These are phyloP conservation scores for Euura lappo DNA, from an alignment of 1,140 invertebrate genomes.

Conservation along the genomic window DNA sequence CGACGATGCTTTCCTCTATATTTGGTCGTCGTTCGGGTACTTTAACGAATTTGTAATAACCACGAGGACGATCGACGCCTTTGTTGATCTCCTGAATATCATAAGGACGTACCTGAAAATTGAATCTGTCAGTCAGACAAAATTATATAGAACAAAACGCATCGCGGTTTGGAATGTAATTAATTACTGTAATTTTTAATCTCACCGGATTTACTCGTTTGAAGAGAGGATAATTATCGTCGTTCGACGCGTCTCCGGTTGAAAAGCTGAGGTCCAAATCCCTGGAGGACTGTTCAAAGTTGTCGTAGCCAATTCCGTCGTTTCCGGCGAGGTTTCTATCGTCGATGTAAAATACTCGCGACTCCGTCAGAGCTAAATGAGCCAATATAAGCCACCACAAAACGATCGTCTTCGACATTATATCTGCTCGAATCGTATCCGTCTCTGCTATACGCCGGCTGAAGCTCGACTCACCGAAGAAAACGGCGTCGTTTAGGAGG, in stretches of 20 bases:
- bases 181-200: constrained; percentile 11
- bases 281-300: constrained; percentile 40
- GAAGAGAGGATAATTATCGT: background rate
- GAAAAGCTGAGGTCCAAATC: constrained; percentile 48
- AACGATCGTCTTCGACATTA: background rate
- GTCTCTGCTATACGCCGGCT: background rate
- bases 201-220: background rate
- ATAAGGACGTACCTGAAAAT: constrained; percentile 32
- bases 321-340: constrained; percentile 17
- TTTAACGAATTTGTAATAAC: constrained; percentile 41
- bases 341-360: constrained; percentile 38
- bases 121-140: background rate
- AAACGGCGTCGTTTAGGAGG: background rate
- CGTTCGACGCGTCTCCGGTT: constrained; percentile 30
- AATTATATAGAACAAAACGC: background rate
- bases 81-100: constrained; percentile 28
- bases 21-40: constrained; percentile 28
- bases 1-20: constrained; percentile 36
- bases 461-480: background rate
- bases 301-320: constrained; percentile 27
- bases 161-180: too few species aligned
- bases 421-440: background rate
- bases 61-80: constrained; percentile 35
- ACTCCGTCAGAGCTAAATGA: constrained; percentile 14
- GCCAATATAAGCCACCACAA: background rate